These are phyloP conservation scores for Turdus rufiventris DNA, from an alignment of 2,113 vertebrate genomes.

Conservation along the genomic window DNA sequence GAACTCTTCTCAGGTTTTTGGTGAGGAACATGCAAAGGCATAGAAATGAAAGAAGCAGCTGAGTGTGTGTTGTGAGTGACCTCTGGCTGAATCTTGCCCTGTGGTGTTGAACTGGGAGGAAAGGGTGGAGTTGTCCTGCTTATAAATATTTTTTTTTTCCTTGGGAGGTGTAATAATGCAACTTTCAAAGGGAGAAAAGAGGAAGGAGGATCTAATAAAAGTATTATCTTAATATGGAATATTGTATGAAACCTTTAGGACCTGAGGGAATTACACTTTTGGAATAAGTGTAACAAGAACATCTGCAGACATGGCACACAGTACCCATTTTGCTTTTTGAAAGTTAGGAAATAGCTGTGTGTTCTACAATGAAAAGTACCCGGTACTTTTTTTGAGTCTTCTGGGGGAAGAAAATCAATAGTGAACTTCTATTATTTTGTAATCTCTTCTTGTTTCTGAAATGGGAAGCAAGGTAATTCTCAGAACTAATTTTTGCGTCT, in stretches of 20 bases:
- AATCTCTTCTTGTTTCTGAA: constrained; percentile 2
- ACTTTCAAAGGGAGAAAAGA: neutral
- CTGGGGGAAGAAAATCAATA: neutral
- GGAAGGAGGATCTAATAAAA: neutral
- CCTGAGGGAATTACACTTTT: neutral
- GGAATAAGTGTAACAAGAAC: neutral
- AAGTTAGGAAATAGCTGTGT: accelerated
- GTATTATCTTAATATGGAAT: neutral
- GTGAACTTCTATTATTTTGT: neutral
- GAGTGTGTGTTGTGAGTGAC: neutral
- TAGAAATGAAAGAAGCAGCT: neutral
- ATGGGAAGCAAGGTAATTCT: neutral
- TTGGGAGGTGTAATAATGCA: neutral
- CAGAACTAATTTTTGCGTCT: neutral
- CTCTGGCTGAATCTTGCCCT: neutral
- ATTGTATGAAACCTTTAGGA: neutral
- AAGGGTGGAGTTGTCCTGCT: constrained; percentile 11
- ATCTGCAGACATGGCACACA: neutral
- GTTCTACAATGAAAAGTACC: neutral
- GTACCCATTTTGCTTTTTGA: neutral
- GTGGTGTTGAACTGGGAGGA: neutral
- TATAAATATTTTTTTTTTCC: neutral
- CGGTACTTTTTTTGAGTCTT: neutral
- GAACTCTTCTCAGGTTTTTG: neutral
- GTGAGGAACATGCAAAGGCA: neutral